A percentile compares a stretch with the other conserved stretches of the same genome.
phyloP scores from a whole-genome alignment of 2,888 invertebrate species.

The Hedychridium roseum region DNA sequence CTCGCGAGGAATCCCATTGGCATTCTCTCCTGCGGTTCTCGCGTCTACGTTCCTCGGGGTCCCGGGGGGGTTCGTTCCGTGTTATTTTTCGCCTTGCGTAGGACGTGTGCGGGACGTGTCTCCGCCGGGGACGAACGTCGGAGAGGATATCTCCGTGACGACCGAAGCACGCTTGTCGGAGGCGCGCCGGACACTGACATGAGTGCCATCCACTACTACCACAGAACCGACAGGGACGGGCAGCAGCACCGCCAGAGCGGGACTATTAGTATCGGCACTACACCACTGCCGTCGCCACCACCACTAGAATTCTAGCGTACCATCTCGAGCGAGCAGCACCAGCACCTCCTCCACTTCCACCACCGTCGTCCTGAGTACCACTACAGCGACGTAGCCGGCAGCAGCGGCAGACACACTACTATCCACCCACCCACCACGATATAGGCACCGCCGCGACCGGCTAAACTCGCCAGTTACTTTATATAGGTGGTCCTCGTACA shows the following conservation, averaged over 20 bases:
- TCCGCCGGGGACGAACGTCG: too few species aligned
- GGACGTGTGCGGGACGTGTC: too few species aligned
- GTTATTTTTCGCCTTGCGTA: too few species aligned
- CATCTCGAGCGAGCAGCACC: too few species aligned
- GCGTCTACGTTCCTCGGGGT: too few species aligned
- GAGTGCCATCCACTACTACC: conserved; percentile 61
- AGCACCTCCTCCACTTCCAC: conserved; percentile 25
- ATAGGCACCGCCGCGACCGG: conserved; percentile 46
- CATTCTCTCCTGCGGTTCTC: conserved; percentile 1
- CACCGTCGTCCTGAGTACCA: conserved; percentile 31
- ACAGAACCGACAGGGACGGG: conserved; percentile 32
- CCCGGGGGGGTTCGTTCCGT: too few species aligned
- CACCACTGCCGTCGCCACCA: conserved; percentile 26
- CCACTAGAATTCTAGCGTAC: too few species aligned
- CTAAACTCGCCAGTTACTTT: conserved; percentile 47
- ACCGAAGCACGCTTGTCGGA: conserved; percentile 63
- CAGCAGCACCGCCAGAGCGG: conserved; percentile 24
- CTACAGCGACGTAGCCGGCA: conserved; percentile 23
- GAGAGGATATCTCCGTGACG: conserved; percentile 39
- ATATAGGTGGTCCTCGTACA: conserved; percentile 34
- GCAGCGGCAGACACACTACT: conserved; percentile 44
- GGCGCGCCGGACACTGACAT: conserved; percentile 64
- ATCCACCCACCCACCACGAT: conserved; percentile 56
- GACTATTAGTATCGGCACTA: conserved; percentile 41
- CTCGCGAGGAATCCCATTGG: not conserved